Conservation (phyloP, 2,113 vertebrate genomes). For the Rhabdornis inornatus region DNA sequence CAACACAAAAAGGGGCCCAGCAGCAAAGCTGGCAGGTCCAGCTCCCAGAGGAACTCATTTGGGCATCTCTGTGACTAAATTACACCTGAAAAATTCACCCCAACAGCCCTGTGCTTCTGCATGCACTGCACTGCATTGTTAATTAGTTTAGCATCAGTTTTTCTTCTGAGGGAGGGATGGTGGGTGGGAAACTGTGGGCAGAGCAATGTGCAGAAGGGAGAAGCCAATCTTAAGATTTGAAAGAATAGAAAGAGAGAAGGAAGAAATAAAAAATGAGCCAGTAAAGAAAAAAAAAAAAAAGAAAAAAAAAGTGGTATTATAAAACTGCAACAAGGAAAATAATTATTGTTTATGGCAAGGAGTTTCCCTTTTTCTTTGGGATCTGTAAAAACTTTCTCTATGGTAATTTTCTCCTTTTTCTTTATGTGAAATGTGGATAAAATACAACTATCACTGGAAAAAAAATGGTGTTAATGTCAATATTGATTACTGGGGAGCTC, state of each 20-base stretch:
- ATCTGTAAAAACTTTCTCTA: not conserved
- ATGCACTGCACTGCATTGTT: not conserved
- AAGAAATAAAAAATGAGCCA: not conserved
- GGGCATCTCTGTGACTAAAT: not conserved
- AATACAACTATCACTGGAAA: not conserved
- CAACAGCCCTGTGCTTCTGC: not conserved
- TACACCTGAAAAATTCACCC: not conserved
- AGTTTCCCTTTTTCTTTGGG: not conserved
- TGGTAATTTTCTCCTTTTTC: not conserved
- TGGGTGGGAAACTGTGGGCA: constrained; percentile 45
- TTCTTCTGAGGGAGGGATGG: not conserved
- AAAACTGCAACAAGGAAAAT: not conserved
- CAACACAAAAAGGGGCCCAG: not conserved
- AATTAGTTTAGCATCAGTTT: constrained; percentile 41
- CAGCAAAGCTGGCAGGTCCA: not conserved
- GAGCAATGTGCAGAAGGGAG: not conserved
- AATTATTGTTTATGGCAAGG: not conserved
- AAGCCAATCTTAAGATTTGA: not conserved
- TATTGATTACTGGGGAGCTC: not conserved
- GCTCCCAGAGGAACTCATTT: not conserved
- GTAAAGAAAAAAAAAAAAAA: not conserved
- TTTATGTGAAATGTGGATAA: not conserved
- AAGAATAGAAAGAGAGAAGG: constrained; percentile 14
- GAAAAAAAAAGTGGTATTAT: not conserved
- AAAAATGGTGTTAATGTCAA: not conserved